Evolutionary conservation across 1,140 invertebrate genomes (phyloP).

Genomic region (Chymomyza costata): DNA sequence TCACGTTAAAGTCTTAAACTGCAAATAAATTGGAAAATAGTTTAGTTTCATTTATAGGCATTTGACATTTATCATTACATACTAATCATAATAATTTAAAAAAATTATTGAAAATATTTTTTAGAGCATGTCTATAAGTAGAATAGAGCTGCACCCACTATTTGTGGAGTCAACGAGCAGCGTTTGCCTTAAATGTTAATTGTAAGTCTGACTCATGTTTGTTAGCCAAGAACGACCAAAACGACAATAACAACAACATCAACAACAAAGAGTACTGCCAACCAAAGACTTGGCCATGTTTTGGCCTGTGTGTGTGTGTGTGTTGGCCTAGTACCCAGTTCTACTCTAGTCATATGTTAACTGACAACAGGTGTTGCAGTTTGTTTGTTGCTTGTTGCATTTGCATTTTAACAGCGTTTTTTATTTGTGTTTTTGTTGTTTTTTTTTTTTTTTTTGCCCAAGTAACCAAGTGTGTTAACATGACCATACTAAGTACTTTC

Average conservation of each 20-base stretch:
- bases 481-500: constrained; percentile 62
- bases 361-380: constrained; percentile 54
- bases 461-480: constrained; percentile 42
- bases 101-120: no score
- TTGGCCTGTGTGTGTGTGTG: no score
- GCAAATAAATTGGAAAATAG: no score
- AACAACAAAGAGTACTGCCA: constrained; percentile 1
- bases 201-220: constrained; percentile 6
- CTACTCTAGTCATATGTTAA: constrained; percentile 38
- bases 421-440: constrained; percentile 39
- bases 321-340: constrained; percentile 18
- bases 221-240: constrained; percentile 16
- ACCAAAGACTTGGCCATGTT: no score
- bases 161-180: no score
- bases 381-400: constrained; percentile 41
- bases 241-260: constrained; percentile 11
- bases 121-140: no score
- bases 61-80: no score
- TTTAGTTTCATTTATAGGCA: no score
- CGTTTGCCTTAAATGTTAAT: constrained; percentile 19
- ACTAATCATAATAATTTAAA: no score
- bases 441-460: constrained; percentile 12
- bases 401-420: constrained; percentile 59
- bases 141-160: constrained; percentile 36
- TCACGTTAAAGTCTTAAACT: no score